These are phyloP conservation scores for Pachypanchax playfairii DNA, from an alignment of 2,113 vertebrate species.

Conservation along the genomic window DNA sequence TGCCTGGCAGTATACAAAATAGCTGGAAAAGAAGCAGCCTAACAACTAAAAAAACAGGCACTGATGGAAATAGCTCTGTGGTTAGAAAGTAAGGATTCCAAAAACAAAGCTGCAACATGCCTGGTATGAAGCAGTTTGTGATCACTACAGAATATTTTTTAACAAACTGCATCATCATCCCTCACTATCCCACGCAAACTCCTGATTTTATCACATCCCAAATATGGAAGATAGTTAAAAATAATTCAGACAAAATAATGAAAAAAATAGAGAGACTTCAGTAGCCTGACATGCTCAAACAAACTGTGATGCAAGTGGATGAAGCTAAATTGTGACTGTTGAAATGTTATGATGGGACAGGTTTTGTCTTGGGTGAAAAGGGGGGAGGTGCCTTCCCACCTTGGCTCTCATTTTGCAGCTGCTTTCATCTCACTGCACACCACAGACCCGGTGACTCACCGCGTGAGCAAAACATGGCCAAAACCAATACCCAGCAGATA, in stretches of 20 bases:
- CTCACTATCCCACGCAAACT: constrained; percentile 59
- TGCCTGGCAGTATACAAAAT: constrained; percentile 24
- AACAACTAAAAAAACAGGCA: constrained; percentile 20
- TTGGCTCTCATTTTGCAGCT: constrained; percentile 52
- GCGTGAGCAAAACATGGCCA: constrained; percentile 65
- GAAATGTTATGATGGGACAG: constrained; percentile 59
- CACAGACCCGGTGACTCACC: constrained; percentile 69
- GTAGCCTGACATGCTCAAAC: constrained; percentile 60
- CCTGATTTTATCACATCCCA: constrained; percentile 67
- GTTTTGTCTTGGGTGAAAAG: constrained; percentile 53
- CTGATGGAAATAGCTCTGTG: constrained; percentile 22
- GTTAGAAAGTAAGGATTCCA: constrained; percentile 18
- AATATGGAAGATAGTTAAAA: constrained; percentile 66
- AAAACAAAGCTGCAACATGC: constrained; percentile 30
- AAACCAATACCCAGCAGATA: constrained; percentile 78
- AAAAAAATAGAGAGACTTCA: not conserved
- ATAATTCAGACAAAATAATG: constrained; percentile 58
- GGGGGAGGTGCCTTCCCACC: constrained; percentile 41
- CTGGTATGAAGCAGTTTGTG: constrained; percentile 29
- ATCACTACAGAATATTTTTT: constrained; percentile 37
- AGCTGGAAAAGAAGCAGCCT: constrained; percentile 17
- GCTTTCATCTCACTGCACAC: constrained; percentile 68
- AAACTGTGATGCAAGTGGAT: constrained; percentile 36
- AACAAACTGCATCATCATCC: constrained; percentile 55
- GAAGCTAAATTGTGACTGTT: constrained; percentile 37